Conservation (phyloP, 2,797 vertebrate species). For the Artibeus jamaicensis region DNA sequence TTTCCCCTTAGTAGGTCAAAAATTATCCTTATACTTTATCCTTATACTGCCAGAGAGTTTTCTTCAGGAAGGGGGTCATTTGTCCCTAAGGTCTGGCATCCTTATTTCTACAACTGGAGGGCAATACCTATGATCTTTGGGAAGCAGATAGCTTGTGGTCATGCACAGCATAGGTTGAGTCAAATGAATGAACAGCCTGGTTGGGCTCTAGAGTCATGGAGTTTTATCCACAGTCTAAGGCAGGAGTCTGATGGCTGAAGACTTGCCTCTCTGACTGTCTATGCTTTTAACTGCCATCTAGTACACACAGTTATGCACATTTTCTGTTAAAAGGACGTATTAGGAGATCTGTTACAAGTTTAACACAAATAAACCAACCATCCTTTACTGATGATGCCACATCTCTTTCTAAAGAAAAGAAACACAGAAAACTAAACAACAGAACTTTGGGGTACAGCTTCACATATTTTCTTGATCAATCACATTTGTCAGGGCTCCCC, state of each 20-base stretch:
- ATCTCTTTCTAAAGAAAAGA: background rate
- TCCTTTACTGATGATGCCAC: background rate
- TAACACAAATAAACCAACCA: background rate
- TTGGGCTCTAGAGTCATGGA: background rate
- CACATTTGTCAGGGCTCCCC: background rate
- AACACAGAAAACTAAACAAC: background rate
- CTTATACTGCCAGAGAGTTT: background rate
- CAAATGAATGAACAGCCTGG: background rate
- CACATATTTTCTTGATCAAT: background rate
- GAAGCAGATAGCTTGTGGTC: background rate
- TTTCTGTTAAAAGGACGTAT: background rate
- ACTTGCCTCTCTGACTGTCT: background rate
- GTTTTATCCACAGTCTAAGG: background rate
- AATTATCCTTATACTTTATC: background rate
- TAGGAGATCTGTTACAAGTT: background rate
- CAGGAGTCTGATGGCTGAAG: background rate
- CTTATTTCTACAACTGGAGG: background rate
- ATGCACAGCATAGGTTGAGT: background rate
- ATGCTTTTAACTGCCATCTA: background rate
- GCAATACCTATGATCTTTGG: background rate
- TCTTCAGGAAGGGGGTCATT: background rate
- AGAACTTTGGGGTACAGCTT: background rate
- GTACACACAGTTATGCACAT: background rate
- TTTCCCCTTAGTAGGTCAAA: background rate
- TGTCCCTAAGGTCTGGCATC: background rate